Percentiles rank a stretch among this genome's conserved stretches.
Conservation (phyloP, 1,140 invertebrate species). For the Aphidius gifuensis region DNA sequence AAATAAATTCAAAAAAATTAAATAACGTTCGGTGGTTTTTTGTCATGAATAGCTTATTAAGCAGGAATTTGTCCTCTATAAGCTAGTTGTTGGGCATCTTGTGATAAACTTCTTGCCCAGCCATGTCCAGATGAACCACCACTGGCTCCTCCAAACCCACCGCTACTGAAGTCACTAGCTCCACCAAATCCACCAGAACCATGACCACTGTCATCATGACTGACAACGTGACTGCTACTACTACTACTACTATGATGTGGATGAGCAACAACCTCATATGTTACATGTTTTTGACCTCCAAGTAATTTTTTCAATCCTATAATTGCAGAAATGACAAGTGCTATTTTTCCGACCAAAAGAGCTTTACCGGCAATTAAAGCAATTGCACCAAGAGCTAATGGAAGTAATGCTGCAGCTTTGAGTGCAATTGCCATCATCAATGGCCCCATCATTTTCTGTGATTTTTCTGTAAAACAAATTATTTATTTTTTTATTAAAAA, state of each 20-base stretch:
- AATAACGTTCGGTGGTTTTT: constrained; percentile 23
- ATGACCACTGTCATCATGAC: constrained; percentile 64
- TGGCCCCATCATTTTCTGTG: constrained; percentile 73
- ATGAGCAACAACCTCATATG: constrained; percentile 79
- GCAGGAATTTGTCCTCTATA: constrained; percentile 68
- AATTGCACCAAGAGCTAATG: constrained; percentile 73
- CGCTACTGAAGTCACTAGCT: constrained; percentile 54
- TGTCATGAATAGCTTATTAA: constrained; percentile 27
- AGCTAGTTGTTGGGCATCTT: constrained; percentile 71
- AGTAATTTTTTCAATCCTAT: constrained; percentile 80
- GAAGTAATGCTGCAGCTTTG: constrained; percentile 74
- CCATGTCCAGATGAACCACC: constrained; percentile 60
- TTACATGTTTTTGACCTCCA: constrained; percentile 69
- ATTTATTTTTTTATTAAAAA: background rate
- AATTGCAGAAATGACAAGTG: constrained; percentile 74
- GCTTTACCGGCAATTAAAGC: constrained; percentile 82
- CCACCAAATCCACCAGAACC: constrained; percentile 58
- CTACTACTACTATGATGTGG: constrained; percentile 69
- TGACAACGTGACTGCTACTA: constrained; percentile 53
- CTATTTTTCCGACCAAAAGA: constrained; percentile 77
- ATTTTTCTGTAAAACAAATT: constrained; percentile 61
- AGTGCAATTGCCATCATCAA: constrained; percentile 70
- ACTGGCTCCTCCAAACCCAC: constrained; percentile 56
- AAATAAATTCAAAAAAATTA: constrained; percentile 26
- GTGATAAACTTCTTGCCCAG: constrained; percentile 65